A percentile compares a stretch with the other conserved stretches of the same genome.
Conservation (phyloP, 2,113 vertebrate genomes). For the Micronycteris hirsuta region DNA sequence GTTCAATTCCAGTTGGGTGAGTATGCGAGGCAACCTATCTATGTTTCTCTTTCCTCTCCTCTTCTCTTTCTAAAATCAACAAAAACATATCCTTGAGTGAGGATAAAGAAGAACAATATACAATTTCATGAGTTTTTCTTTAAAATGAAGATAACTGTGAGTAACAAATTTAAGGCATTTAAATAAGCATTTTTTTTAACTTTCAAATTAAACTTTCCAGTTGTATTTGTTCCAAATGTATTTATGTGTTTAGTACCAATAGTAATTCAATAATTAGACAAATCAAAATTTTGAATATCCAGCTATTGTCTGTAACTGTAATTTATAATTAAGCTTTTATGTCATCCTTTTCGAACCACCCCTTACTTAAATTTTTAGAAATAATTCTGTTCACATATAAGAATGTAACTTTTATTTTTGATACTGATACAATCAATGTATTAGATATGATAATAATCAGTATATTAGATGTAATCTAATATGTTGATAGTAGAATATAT, state of each 20-base stretch:
- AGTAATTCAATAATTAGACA: background rate
- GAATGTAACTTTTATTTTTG: conserved; percentile 12
- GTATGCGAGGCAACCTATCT: too few relatives aligned
- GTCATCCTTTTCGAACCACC: background rate
- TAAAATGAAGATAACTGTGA: background rate
- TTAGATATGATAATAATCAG: background rate
- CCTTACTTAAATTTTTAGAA: background rate
- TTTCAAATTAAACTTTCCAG: background rate
- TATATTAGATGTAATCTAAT: background rate
- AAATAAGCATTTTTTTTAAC: background rate
- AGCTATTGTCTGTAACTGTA: background rate
- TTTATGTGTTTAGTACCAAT: conserved; percentile 11
- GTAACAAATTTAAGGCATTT: background rate
- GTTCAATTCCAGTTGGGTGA: too few relatives aligned
- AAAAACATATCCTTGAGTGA: too few relatives aligned
- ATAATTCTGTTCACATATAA: background rate
- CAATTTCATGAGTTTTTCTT: background rate
- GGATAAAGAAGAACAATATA: background rate
- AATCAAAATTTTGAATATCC: background rate
- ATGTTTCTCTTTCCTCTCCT: too few relatives aligned
- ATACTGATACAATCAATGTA: background rate
- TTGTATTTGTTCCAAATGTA: background rate
- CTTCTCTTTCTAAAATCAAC: too few relatives aligned
- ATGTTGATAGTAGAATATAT: background rate
- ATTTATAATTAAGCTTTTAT: background rate